These are phyloP conservation scores for Chymomyza procnemis DNA, from an alignment of 2,888 invertebrate species.

Conservation along the genomic window DNA sequence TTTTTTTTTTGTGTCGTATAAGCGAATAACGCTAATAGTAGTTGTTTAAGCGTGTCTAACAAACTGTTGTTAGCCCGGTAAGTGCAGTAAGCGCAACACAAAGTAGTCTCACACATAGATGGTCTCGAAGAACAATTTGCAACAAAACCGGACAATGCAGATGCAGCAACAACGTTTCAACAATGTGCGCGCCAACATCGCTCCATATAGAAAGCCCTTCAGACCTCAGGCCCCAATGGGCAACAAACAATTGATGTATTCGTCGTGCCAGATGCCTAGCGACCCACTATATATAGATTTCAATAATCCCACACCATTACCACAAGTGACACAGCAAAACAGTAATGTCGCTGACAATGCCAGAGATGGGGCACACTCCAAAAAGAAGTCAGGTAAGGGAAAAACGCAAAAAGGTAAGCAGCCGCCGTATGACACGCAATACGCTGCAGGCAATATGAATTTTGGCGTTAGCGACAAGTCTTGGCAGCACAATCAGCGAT, in stretches of 20 bases:
- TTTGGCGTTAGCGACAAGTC: conserved; percentile 7
- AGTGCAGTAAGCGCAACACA: neutral
- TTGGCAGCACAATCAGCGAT: conserved; percentile 41
- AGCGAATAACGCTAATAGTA: neutral
- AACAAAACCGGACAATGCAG: conserved; percentile 49
- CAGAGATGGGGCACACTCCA: conserved; percentile 6
- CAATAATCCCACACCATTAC: conserved; percentile 72
- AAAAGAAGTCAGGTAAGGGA: conserved; percentile 30
- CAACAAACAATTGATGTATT: conserved; percentile 72
- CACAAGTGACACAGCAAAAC: conserved; percentile 29
- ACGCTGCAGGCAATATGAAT: conserved; percentile 27
- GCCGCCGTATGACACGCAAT: conserved; percentile 13
- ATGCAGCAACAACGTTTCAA: conserved; percentile 50
- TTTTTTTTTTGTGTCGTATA: neutral
- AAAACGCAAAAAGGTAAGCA: conserved; percentile 23
- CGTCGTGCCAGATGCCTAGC: conserved; percentile 77
- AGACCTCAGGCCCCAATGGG: conserved; percentile 23
- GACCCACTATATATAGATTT: conserved; percentile 78
- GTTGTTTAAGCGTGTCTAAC: neutral
- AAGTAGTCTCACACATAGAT: conserved; percentile 48
- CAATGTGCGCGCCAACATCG: conserved; percentile 44
- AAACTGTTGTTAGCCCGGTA: neutral
- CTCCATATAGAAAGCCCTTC: conserved; percentile 66
- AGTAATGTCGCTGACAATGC: conserved; percentile 22
- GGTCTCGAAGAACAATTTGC: conserved; percentile 64